A percentile compares a stretch with the other conserved stretches of the same genome.
These are phyloP conservation scores for Urosaurus nigricauda DNA, from an alignment of 2,797 vertebrate species.

Conservation along the genomic window DNA sequence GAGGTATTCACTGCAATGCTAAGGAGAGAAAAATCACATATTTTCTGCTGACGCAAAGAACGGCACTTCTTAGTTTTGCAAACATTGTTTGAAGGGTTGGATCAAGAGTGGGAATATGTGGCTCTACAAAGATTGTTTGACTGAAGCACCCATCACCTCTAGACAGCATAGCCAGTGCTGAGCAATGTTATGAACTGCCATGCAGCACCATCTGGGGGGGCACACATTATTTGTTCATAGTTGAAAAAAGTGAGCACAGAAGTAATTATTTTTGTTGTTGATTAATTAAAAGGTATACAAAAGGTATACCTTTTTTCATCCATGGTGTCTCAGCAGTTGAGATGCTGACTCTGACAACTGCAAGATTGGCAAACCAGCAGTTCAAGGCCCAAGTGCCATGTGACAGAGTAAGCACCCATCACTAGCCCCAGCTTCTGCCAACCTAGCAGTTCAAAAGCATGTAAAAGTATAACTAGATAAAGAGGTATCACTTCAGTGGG, in stretches of 20 bases:
- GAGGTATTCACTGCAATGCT: neutral
- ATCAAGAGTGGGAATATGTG: neutral
- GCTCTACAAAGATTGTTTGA: neutral
- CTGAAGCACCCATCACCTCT: neutral
- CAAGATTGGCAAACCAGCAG: too few species aligned
- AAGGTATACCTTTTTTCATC: too few species aligned
- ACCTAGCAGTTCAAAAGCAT: too few species aligned
- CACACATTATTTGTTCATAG: neutral
- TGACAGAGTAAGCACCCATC: too few species aligned
- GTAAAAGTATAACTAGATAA: too few species aligned
- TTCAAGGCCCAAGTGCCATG: too few species aligned
- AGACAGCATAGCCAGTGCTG: neutral
- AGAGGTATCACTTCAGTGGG: too few species aligned
- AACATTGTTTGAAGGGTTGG: neutral
- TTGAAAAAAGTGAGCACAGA: too few species aligned
- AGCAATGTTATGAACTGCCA: neutral
- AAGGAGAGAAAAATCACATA: neutral
- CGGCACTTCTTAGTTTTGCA: neutral
- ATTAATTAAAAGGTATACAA: neutral
- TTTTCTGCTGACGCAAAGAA: neutral
- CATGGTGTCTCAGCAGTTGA: too few species aligned
- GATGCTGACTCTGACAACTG: too few species aligned
- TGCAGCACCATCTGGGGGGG: neutral
- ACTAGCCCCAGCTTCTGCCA: too few species aligned
- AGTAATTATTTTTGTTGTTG: neutral